Conservation (phyloP, 2,888 invertebrate genomes). For the Coelogynopora nodosa region DNA sequence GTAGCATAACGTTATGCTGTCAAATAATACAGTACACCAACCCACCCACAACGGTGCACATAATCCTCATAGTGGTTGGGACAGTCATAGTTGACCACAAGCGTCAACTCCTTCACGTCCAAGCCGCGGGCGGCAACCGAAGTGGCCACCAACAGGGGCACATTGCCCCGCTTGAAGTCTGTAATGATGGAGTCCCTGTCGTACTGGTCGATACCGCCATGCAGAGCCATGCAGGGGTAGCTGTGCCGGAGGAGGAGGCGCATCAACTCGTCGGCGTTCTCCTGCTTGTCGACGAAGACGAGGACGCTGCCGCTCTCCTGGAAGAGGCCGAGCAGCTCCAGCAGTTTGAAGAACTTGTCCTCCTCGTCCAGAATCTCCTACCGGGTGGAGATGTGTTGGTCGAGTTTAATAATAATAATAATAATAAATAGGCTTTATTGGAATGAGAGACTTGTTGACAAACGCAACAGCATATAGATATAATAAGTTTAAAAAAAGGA, state of each 20-base stretch:
- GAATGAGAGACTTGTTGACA: no score
- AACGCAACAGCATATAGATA: no score
- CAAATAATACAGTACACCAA: no score
- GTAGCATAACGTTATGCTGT: no score
- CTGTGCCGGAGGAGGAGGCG: constrained; percentile 93
- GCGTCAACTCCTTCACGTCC: constrained; percentile 93
- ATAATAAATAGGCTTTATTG: no score
- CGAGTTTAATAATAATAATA: background rate
- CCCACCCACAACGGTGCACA: constrained; percentile 84
- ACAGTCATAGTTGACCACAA: constrained; percentile 97
- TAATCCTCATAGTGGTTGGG: constrained; percentile 99
- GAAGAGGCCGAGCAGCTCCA: constrained; percentile 92
- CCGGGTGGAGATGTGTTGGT: background rate
- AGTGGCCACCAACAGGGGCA: constrained; percentile 85
- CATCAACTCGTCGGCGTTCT: constrained; percentile 78
- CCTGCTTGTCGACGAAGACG: constrained; percentile 96
- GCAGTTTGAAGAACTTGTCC: constrained; percentile 89
- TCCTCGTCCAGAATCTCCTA: constrained; percentile 80
- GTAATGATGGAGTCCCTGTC: constrained; percentile 94
- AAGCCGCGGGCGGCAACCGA: constrained; percentile 95
- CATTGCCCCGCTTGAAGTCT: constrained; percentile 89
- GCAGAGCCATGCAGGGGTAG: constrained; percentile 91
- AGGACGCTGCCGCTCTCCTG: constrained; percentile 87
- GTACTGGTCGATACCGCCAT: constrained; percentile 98
- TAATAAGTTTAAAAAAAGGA: no score